phyloP scores from a whole-genome alignment of 2,797 vertebrate genomes.

The Sphenodon punctatus region DNA sequence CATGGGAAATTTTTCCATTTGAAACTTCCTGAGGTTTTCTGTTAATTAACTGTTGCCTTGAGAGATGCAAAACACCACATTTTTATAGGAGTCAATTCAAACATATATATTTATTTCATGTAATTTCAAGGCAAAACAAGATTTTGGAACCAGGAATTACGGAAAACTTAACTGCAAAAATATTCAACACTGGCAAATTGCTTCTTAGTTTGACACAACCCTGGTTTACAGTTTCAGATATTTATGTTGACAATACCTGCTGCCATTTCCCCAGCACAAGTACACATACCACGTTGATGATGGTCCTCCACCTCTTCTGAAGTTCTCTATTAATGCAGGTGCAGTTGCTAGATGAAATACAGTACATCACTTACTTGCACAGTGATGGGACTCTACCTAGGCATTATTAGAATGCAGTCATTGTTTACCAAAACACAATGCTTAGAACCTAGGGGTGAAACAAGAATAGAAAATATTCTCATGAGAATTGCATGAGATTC shows the following conservation, averaged over 20 bases:
- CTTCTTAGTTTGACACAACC: background rate
- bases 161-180: background rate
- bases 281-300: background rate
- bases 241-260: background rate
- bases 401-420: background rate
- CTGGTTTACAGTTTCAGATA: background rate
- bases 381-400: no score
- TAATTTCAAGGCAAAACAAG: background rate
- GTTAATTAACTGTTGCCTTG: background rate
- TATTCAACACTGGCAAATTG: background rate
- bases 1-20: background rate
- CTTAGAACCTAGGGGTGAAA: no score
- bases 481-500: no score
- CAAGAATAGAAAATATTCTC: no score
- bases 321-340: background rate
- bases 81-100: background rate
- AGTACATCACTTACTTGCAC: no score
- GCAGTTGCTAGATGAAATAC: background rate
- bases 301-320: background rate
- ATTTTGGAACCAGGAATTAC: background rate
- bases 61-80: background rate
- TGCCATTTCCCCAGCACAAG: background rate
- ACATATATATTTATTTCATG: background rate
- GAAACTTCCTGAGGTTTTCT: background rate
- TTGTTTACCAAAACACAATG: rapidly evolving